Evolutionary conservation across 1,140 invertebrate genomes (phyloP), one percentile per base, ranked within the genome.

Genomic region (Magallana gigas): DNA sequence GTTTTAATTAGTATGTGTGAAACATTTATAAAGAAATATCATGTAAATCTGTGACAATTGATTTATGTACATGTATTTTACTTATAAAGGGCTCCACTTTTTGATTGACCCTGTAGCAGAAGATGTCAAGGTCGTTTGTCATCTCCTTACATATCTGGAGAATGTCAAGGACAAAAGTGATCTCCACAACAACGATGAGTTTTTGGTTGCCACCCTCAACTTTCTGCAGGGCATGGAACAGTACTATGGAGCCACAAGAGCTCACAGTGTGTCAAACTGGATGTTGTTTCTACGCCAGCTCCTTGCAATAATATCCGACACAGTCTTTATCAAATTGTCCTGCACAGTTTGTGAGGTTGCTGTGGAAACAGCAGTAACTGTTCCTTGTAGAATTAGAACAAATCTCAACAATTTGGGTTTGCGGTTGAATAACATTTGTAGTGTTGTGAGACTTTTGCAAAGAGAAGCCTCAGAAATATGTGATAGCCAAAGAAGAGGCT

Each of bases 91-190:
- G 57, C 84, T 88, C 36, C 84, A 88, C 12, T 84, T 36, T 14
- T 36, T 84, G n/a, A 80, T 85, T 64, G 87, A 88, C 71, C 87
- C 87, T 57, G 56, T 85, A 62, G 84, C 84, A 81, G 87, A 88
- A 59, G 87, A 88, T 85, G 60, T 88, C 80, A 88, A 68, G 18
- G 76, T 85, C 9, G 62, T 88, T 36, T 36, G 57, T 82, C 81
- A 64, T 83, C 56, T 88, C 36, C 59, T 85, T 57, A 80, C 81
- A 11, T 85, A 82, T 9, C 58, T 85, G 12, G 48, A 84, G 36
- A 71, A 85, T 82, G n/a, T 85, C 48, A 60, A 56, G 58, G 84
- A 83, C 58, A 56, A 36, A 29, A 59, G 48, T 48, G 36, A 48
- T 87, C 71, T 80, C 85, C 82, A 89, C 62, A 85, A 64, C 0